Base-by-base conservation (phyloP, 2,113 vertebrate species). In the Lanius collurio region DNA sequence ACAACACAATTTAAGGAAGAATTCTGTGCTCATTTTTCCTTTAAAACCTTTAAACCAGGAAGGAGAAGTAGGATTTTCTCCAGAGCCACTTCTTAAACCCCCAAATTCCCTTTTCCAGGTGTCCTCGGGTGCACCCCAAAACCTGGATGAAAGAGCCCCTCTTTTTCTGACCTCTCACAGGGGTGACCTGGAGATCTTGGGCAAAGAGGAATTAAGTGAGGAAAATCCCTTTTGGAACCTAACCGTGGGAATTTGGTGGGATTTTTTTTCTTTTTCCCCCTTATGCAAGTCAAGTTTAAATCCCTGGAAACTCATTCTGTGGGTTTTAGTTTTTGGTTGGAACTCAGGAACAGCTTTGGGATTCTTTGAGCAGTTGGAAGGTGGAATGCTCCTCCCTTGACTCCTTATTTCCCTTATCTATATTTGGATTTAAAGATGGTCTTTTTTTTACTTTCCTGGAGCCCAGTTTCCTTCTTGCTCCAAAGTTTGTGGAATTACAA, bases 331-430 rank as follows among this genome's bases (percentile, higher is more conserved):
- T 87, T 77, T 44, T 28, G 3, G 8, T 9, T 63, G 39, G 23
- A 59, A 10, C 27, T 82, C 47, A 7, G 46, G 65, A 27, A 8
- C 63, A 56, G 15, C 1, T 1, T n/a, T 69, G 73, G n/a, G 15
- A 63, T 83, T 52, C 21, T 80, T 63, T 74, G 39, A 69, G 4
- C 33, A 52, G 11, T 18, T 71, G 26, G 31, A 49, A n/a, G 50
- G 13, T 65, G 30, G 24, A 5, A 5, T 6, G 4, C 15, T 55
- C 17, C 83, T 44, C 3, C 14, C 39, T 69, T 30, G 15, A 23
- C 6, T 75, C 9, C 39, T 6, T 12, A 2, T 23, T 30, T 81
- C 24, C 14, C 7, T 5, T 11, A 3, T 3, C 15, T 15, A 0
- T 46, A 7, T 27, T 9, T 83, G 62, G 30, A 37, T 53, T 75